Percentiles rank a stretch among this genome's conserved stretches.
These are phyloP conservation scores for Eupleurogrammus muticus DNA, from an alignment of 2,797 vertebrate genomes.

Conservation along the genomic window DNA sequence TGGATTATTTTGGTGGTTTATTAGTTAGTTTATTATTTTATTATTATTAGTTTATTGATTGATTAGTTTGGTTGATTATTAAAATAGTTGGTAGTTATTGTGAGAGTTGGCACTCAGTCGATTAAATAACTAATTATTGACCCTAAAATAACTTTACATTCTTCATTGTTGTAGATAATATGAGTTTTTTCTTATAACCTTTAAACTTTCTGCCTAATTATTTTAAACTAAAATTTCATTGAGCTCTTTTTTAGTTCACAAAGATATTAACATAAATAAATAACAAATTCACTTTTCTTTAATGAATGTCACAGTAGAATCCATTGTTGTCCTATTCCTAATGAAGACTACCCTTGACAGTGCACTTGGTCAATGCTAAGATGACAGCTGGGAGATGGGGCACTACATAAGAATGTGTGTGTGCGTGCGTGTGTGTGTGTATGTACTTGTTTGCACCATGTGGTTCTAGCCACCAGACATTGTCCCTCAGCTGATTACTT, in stretches of 20 bases:
- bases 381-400: constrained; percentile 76
- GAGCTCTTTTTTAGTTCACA: not conserved
- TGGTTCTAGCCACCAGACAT: constrained; percentile 54
- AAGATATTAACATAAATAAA: too few species aligned
- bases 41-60: too few species aligned
- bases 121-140: too few species aligned
- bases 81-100: too few species aligned
- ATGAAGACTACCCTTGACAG: constrained; percentile 36
- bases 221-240: not conserved
- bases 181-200: too few species aligned
- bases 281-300: too few species aligned
- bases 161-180: too few species aligned
- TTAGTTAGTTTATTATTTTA: too few species aligned
- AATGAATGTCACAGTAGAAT: not conserved
- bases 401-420: constrained; percentile 33
- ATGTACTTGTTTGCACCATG: constrained; percentile 32
- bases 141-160: too few species aligned
- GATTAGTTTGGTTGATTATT: too few species aligned
- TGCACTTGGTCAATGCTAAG: constrained; percentile 26
- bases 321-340: not conserved
- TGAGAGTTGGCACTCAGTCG: too few species aligned
- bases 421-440: constrained; percentile 33
- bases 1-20: too few species aligned
- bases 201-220: not conserved
- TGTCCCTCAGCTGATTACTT: constrained; percentile 41